These are phyloP conservation scores for Lasioglossum pauxillum DNA, from an alignment of 2,888 invertebrate genomes.

Conservation along the genomic window DNA sequence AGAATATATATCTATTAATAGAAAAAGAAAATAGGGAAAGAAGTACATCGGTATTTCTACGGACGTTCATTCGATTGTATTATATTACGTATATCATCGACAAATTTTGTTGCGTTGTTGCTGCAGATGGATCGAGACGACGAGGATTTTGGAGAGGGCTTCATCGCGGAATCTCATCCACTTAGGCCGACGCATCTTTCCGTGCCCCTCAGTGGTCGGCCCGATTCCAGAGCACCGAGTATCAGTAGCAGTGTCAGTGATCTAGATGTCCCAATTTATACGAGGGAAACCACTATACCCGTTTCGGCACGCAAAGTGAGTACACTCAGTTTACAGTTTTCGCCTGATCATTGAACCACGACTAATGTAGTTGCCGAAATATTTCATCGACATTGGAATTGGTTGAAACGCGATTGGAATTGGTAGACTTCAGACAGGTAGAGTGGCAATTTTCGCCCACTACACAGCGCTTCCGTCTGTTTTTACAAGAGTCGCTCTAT, in stretches of 20 bases:
- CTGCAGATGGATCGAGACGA: constrained; percentile 80
- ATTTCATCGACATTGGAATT: not conserved
- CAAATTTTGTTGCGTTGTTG: not conserved
- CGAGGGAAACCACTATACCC: constrained; percentile 82
- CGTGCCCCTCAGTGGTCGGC: constrained; percentile 82
- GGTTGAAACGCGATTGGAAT: not conserved
- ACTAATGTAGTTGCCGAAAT: not conserved
- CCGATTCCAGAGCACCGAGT: constrained; percentile 84
- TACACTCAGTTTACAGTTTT: not conserved
- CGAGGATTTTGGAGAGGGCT: constrained; percentile 85
- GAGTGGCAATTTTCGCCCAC: not conserved
- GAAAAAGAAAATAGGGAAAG: not conserved
- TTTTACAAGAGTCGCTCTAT: not conserved
- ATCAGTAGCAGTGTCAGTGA: constrained; percentile 86
- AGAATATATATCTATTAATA: not conserved
- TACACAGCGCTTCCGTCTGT: not conserved
- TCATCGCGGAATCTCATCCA: constrained; percentile 86
- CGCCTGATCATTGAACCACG: not conserved
- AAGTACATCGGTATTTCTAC: not conserved
- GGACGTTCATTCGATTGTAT: not conserved
- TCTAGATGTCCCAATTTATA: constrained; percentile 86
- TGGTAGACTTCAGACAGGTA: not conserved
- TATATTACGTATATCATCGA: not conserved
- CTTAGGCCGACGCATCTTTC: constrained; percentile 85
- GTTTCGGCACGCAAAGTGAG: constrained; percentile 77